Conservation (phyloP, 2,797 vertebrate species). For the Harpagifer antarcticus region DNA sequence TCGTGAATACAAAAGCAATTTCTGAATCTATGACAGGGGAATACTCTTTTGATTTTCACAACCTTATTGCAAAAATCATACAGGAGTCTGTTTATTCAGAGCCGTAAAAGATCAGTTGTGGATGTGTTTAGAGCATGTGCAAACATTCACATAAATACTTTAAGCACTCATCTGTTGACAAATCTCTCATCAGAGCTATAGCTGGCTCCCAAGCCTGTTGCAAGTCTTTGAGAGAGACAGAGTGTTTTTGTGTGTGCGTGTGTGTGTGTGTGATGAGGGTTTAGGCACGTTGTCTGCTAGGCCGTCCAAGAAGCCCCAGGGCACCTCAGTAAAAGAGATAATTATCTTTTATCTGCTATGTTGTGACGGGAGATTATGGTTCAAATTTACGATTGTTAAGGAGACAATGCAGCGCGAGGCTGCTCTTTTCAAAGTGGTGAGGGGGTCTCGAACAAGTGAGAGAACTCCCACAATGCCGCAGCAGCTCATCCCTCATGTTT, state of each 20-base stretch:
- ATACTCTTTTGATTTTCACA: neutral
- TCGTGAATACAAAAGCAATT: neutral
- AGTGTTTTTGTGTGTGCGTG: slow-evolving; percentile 53
- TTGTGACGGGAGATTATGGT: slow-evolving; percentile 89
- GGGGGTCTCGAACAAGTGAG: slow-evolving; percentile 74
- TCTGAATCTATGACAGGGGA: neutral
- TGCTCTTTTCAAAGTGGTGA: slow-evolving; percentile 76
- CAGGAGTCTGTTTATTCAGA: slow-evolving; percentile 1
- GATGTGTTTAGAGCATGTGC: slow-evolving; percentile 1
- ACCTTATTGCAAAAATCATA: neutral
- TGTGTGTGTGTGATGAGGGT: slow-evolving; percentile 68
- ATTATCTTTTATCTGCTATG: slow-evolving; percentile 88
- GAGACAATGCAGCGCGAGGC: slow-evolving; percentile 80
- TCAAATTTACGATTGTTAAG: slow-evolving; percentile 88
- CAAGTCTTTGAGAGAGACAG: slow-evolving; percentile 15
- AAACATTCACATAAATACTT: slow-evolving; percentile 24
- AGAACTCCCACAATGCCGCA: slow-evolving; percentile 78
- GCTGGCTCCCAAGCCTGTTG: slow-evolving; percentile 55
- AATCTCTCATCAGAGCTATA: slow-evolving; percentile 37
- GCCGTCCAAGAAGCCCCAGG: slow-evolving; percentile 82
- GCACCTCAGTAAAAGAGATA: slow-evolving; percentile 85
- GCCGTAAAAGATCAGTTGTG: neutral
- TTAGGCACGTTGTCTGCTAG: slow-evolving; percentile 78
- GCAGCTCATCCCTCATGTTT: slow-evolving; percentile 69
- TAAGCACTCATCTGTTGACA: slow-evolving; percentile 27